phyloP scores from a whole-genome alignment of 2,113 vertebrate species.

The Indri indri region DNA sequence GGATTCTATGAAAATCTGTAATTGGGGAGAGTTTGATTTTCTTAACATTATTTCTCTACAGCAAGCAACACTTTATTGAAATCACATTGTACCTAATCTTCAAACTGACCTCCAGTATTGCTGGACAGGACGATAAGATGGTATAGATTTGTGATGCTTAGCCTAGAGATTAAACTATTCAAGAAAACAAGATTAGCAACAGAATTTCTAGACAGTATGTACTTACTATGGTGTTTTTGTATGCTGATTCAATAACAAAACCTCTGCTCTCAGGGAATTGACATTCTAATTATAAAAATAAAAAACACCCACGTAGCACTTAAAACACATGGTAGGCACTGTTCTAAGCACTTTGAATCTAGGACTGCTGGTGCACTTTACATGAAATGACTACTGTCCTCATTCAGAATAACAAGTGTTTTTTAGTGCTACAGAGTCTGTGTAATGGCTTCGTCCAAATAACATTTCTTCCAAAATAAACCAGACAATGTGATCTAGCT shows the following conservation, averaged over 20 bases:
- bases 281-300: constrained; percentile 3
- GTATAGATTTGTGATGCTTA: background rate
- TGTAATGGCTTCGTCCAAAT: constrained; percentile 10
- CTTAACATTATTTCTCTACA: background rate
- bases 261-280: background rate
- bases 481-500: background rate
- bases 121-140: background rate
- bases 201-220: background rate
- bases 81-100: background rate
- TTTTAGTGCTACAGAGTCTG: background rate
- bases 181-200: background rate
- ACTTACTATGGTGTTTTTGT: constrained; percentile 13
- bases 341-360: background rate
- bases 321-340: background rate
- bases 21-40: background rate
- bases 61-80: background rate
- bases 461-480: constrained; percentile 31
- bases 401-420: background rate
- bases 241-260: constrained; percentile 22
- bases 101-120: background rate
- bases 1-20: background rate
- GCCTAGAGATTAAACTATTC: background rate
- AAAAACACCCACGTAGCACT: background rate
- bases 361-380: background rate
- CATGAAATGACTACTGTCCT: background rate